phyloP scores from a whole-genome alignment of 2,888 invertebrate species.

The Danaus chrysippus region DNA sequence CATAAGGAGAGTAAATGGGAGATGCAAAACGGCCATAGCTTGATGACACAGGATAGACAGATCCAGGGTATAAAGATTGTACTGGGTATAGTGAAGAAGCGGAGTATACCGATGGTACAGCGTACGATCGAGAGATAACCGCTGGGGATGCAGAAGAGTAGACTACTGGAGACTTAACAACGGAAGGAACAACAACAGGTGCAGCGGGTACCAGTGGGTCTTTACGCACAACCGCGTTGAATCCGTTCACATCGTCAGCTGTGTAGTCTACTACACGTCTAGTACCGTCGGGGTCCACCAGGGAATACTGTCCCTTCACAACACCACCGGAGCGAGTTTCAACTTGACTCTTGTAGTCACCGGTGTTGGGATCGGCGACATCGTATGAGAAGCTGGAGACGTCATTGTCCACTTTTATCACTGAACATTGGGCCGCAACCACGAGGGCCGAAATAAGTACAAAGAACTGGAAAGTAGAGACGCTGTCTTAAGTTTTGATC shows the following conservation, averaged over 20 bases:
- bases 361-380: slow-evolving; percentile 60
- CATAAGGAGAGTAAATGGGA: slow-evolving; percentile 8
- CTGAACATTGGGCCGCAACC: slow-evolving; percentile 55
- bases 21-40: neutral
- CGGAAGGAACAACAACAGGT: slow-evolving; percentile 25
- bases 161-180: slow-evolving; percentile 26
- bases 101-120: slow-evolving; percentile 30
- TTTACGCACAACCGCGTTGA: slow-evolving; percentile 63
- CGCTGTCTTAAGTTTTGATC: neutral
- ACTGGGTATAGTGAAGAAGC: slow-evolving; percentile 28
- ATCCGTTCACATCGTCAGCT: slow-evolving; percentile 59
- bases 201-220: slow-evolving; percentile 35
- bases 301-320: slow-evolving; percentile 61
- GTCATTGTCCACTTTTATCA: slow-evolving; percentile 63
- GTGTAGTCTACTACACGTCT: slow-evolving; percentile 62
- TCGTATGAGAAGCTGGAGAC: slow-evolving; percentile 55
- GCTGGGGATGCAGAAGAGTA: slow-evolving; percentile 29
- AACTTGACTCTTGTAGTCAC: slow-evolving; percentile 60
- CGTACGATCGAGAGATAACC: slow-evolving; percentile 30
- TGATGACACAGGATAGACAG: neutral
- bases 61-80: slow-evolving; percentile 21
- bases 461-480: slow-evolving; percentile 51
- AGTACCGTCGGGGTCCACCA: slow-evolving; percentile 61
- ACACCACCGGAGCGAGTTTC: slow-evolving; percentile 57
- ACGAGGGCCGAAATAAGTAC: slow-evolving; percentile 62